A percentile compares a stretch with the other conserved stretches of the same genome.
These are phyloP conservation scores for Tichodroma muraria DNA, from an alignment of 2,113 vertebrate species.

Conservation along the genomic window DNA sequence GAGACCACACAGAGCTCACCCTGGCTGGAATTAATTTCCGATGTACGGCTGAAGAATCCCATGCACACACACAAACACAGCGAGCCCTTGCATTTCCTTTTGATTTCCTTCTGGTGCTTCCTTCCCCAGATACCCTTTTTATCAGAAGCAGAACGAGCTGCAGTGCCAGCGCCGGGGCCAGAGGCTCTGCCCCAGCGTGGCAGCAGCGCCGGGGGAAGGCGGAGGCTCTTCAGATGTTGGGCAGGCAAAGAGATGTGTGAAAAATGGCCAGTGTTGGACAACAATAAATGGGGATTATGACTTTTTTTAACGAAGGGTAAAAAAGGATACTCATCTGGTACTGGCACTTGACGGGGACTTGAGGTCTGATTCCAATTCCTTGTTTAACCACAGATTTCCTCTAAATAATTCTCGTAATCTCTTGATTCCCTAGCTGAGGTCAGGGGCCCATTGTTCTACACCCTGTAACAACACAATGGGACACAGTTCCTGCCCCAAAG, in stretches of 20 bases:
- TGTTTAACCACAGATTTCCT: slow-evolving; percentile 64
- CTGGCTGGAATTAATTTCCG: slow-evolving; percentile 50
- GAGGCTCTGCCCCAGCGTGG: neutral
- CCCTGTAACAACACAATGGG: slow-evolving; percentile 64
- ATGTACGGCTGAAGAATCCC: slow-evolving; percentile 36
- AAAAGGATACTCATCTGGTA: slow-evolving; percentile 61
- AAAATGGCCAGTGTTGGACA: slow-evolving; percentile 39
- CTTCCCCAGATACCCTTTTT: slow-evolving; percentile 47
- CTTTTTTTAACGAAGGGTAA: slow-evolving; percentile 10
- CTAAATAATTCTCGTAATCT: slow-evolving; percentile 65
- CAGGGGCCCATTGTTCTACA: slow-evolving; percentile 65
- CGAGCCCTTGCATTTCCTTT: slow-evolving; percentile 42
- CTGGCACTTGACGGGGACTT: slow-evolving; percentile 48
- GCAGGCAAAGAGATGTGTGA: slow-evolving; percentile 9
- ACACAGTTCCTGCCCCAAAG: slow-evolving; percentile 63
- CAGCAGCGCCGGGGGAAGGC: neutral
- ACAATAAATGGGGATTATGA: slow-evolving; percentile 29
- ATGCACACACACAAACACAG: slow-evolving; percentile 1
- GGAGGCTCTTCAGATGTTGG: slow-evolving; percentile 34
- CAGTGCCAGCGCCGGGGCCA: neutral
- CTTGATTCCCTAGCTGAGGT: slow-evolving; percentile 60
- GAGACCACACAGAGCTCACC: slow-evolving; percentile 66
- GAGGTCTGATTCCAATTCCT: slow-evolving; percentile 65
- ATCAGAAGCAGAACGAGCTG: slow-evolving; percentile 44
- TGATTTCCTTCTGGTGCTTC: slow-evolving; percentile 52